These are phyloP conservation scores for Noctua janthina DNA, from an alignment of 2,888 invertebrate species.

Conservation along the genomic window DNA sequence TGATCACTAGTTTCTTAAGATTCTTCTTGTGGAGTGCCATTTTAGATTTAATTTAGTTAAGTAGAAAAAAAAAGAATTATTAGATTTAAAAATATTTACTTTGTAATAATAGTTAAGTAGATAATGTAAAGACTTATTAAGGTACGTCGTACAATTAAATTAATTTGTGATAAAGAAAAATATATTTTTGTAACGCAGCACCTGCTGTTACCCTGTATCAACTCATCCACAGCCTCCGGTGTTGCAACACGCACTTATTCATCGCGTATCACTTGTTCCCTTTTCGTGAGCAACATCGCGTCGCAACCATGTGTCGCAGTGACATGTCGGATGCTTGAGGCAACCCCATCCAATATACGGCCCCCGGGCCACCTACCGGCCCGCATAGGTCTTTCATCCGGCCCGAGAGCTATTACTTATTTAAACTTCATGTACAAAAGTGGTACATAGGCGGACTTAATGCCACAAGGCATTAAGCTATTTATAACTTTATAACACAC, in stretches of 20 bases:
- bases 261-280: not conserved
- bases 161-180: not conserved
- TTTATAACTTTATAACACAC: too few relatives aligned
- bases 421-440: too few relatives aligned
- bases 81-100: too few relatives aligned
- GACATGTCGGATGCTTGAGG: not conserved
- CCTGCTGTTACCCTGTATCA: not conserved
- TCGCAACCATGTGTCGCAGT: not conserved
- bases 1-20: not conserved
- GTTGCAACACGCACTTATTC: not conserved
- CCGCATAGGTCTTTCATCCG: too few relatives aligned
- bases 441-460: too few relatives aligned
- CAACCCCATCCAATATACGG: too few relatives aligned
- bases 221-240: not conserved
- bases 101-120: not conserved
- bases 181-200: not conserved
- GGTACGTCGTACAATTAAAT: not conserved
- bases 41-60: constrained; percentile 32
- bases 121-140: not conserved
- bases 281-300: too few relatives aligned
- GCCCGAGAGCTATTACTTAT: too few relatives aligned
- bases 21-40: constrained; percentile 21
- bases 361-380: too few relatives aligned
- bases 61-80: too few relatives aligned
- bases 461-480: too few relatives aligned